Conservation (phyloP, 2,113 vertebrate species). For the Pampusana beccarii region DNA sequence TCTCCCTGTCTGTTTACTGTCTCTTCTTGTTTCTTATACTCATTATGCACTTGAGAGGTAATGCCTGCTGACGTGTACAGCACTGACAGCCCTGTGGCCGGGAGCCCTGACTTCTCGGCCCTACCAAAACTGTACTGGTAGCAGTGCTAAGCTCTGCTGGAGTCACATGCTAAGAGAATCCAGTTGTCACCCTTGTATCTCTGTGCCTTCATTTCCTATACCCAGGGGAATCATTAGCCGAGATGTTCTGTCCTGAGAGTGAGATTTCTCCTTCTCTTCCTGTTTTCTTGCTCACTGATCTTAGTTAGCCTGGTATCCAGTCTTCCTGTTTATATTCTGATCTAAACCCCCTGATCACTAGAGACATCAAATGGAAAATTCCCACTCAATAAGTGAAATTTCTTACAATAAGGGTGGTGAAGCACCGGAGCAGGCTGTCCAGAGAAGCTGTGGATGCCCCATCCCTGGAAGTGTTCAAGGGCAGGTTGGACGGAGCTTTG, state of each 20-base stretch:
- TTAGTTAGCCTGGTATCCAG: neutral
- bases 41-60: neutral
- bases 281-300: neutral
- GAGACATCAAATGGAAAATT: neutral
- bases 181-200: rapidly evolving
- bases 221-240: neutral
- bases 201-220: neutral
- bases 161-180: neutral
- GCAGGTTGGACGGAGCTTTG: too few species aligned
- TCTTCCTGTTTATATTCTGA: neutral
- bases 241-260: neutral
- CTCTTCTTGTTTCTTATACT: neutral
- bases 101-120: neutral
- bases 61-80: neutral
- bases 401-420: neutral
- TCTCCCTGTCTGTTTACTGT: neutral
- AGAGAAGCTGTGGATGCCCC: too few species aligned
- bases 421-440: too few species aligned
- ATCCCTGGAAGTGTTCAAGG: too few species aligned
- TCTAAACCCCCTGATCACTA: neutral
- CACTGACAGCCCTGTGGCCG: neutral
- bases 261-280: neutral
- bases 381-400: neutral
- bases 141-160: neutral
- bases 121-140: neutral